Percentiles rank a stretch among this genome's conserved stretches.
phyloP scores from a whole-genome alignment of 2,797 vertebrate genomes.

The Amblyraja radiata region DNA sequence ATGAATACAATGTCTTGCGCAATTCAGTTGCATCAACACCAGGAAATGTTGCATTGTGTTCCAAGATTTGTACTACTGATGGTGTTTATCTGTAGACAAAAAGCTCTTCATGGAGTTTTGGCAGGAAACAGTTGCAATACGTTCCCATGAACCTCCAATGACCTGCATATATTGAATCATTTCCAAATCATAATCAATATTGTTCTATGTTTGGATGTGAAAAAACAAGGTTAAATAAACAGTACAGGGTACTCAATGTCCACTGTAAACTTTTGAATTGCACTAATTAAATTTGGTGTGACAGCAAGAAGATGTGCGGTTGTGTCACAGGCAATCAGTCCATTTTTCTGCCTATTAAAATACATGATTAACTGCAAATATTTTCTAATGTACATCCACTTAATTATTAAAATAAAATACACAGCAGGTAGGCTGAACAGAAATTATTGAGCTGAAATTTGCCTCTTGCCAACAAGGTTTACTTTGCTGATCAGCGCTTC shows the following conservation, averaged over 20 bases:
- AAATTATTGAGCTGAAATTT: too few relatives aligned
- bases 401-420: neutral
- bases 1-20: neutral
- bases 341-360: neutral
- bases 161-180: neutral
- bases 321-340: neutral
- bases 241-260: neutral
- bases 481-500: too few relatives aligned
- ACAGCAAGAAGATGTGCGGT: neutral
- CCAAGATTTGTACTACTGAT: neutral
- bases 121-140: neutral
- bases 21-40: neutral
- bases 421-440: too few relatives aligned
- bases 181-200: neutral
- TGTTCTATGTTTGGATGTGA: neutral
- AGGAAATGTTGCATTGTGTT: neutral
- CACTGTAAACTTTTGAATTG: neutral
- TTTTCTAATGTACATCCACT: neutral
- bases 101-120: neutral
- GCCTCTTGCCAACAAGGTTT: too few relatives aligned
- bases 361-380: neutral
- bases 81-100: neutral
- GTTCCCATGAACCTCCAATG: slow-evolving; percentile 5
- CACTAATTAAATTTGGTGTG: neutral
- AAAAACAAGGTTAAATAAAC: neutral